Percentiles rank a stretch among this genome's conserved stretches.
phyloP scores from a whole-genome alignment of 2,888 invertebrate genomes.

The Eretmocerus hayati region DNA sequence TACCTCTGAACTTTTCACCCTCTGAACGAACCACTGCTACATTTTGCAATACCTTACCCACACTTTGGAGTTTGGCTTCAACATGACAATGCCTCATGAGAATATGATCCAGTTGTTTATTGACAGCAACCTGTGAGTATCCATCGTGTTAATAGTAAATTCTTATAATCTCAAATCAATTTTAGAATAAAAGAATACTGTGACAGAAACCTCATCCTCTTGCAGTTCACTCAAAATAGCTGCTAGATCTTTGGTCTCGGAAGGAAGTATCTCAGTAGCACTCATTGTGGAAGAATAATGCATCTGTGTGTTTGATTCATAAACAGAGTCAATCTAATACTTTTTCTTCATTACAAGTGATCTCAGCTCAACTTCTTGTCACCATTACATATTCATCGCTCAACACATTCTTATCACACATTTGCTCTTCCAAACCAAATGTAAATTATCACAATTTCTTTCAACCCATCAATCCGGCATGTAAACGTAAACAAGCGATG shows the following conservation, averaged over 20 bases:
- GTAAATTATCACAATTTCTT: too few relatives aligned
- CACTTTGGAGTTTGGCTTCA: slow-evolving; percentile 71
- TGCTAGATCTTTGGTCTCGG: slow-evolving; percentile 34
- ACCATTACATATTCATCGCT: neutral
- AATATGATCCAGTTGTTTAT: slow-evolving; percentile 63
- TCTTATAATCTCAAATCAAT: neutral
- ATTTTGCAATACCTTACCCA: slow-evolving; percentile 75
- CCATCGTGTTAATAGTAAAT: neutral
- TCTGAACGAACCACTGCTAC: slow-evolving; percentile 71
- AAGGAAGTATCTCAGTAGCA: slow-evolving; percentile 9
- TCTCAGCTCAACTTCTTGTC: neutral
- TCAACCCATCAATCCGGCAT: too few relatives aligned
- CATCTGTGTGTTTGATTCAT: neutral
- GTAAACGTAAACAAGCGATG: too few relatives aligned
- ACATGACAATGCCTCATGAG: slow-evolving; percentile 68
- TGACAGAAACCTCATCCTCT: slow-evolving; percentile 33
- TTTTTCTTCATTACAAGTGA: too few relatives aligned
- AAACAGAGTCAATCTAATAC: too few relatives aligned
- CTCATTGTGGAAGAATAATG: slow-evolving; percentile 1
- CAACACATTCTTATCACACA: too few relatives aligned
- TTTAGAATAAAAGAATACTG: neutral
- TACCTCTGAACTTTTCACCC: slow-evolving; percentile 72
- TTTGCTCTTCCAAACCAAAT: too few relatives aligned
- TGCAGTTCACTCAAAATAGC: slow-evolving; percentile 34
- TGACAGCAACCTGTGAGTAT: slow-evolving; percentile 56